A percentile compares a stretch with the other conserved stretches of the same genome.
Conservation (phyloP, 2,113 vertebrate genomes). For the Chinchilla lanigera region DNA sequence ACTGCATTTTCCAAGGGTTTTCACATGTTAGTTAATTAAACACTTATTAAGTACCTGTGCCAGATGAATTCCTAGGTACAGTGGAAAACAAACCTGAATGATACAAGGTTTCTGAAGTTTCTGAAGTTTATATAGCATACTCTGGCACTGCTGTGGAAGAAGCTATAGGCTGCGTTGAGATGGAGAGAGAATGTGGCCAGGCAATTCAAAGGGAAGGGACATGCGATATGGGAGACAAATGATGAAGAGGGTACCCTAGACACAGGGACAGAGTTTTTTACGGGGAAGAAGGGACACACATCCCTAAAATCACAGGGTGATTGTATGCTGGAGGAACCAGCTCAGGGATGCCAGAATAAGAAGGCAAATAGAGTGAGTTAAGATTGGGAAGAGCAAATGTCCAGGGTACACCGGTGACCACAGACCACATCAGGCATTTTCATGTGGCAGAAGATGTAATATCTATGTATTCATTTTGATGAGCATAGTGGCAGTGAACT, state of each 20-base stretch:
- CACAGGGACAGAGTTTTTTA: background rate
- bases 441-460: background rate
- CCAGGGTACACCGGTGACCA: background rate
- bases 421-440: background rate
- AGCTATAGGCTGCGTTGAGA: background rate
- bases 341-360: background rate
- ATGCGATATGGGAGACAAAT: background rate
- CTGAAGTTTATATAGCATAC: background rate
- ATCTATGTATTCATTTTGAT: background rate
- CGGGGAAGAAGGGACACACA: background rate
- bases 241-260: background rate
- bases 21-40: background rate
- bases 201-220: background rate
- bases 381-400: background rate
- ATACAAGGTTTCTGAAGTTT: background rate
- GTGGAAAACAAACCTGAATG: background rate
- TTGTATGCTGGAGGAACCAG: background rate
- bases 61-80: background rate
- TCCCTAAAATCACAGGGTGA: background rate
- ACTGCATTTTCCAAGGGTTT: background rate
- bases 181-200: background rate
- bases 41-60: background rate
- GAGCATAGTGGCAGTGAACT: background rate
- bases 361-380: background rate
- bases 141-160: background rate